Evolutionary conservation across 2,888 invertebrate species (phyloP).

Genomic region (Epinotia demarniana): DNA sequence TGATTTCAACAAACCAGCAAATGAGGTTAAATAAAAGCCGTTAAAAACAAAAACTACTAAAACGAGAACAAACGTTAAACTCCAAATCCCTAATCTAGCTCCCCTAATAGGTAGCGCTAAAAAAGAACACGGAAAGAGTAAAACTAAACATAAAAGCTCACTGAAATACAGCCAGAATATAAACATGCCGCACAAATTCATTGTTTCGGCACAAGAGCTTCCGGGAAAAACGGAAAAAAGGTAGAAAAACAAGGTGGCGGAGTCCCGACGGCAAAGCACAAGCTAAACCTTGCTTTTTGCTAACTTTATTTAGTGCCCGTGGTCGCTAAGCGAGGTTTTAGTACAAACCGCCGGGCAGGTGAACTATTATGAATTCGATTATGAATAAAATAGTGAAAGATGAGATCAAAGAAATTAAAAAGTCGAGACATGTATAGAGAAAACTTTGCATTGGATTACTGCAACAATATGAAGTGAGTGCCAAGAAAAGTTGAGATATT

Average conservation of each 20-base stretch:
- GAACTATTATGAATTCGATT: constrained; percentile 25
- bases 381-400: neutral
- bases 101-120: constrained; percentile 9
- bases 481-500: neutral
- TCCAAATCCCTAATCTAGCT: constrained; percentile 24
- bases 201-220: constrained; percentile 36
- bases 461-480: neutral
- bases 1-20: neutral
- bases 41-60: constrained; percentile 2
- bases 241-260: constrained; percentile 18
- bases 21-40: neutral
- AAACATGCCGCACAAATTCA: constrained; percentile 39
- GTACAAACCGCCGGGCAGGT: constrained; percentile 3
- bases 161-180: constrained; percentile 29
- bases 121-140: constrained; percentile 16
- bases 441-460: neutral
- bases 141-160: constrained; percentile 35
- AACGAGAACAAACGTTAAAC: neutral
- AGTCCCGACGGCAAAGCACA: constrained; percentile 9
- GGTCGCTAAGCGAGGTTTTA: constrained; percentile 22
- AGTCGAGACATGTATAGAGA: neutral
- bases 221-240: constrained; percentile 30
- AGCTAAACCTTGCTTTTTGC: constrained; percentile 31
- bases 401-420: neutral
- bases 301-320: constrained; percentile 27